A percentile compares a stretch with the other conserved stretches of the same genome.
Evolutionary conservation across 2,797 vertebrate genomes (phyloP).

Genomic region (Poeciliopsis paucimaculata): DNA sequence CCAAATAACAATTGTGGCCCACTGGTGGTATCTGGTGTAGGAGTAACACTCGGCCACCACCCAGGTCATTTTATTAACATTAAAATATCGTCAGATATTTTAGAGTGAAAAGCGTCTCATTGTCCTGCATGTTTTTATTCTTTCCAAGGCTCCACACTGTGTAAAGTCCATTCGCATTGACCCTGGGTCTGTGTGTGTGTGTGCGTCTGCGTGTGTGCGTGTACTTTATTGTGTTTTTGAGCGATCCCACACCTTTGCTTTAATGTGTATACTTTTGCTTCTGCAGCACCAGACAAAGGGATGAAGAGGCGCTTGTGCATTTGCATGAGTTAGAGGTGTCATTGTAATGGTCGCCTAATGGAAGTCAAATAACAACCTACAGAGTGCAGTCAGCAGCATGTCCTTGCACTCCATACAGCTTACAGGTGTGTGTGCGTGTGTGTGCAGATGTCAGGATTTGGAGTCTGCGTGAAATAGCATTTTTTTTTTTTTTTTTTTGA

Average conservation of each 20-base stretch:
- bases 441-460: conserved; percentile 43
- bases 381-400: conserved; percentile 36
- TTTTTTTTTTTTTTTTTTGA: conserved; percentile 67
- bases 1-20: not conserved
- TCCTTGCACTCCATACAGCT: conserved; percentile 45
- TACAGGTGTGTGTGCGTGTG: conserved; percentile 50
- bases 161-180: conserved; percentile 20
- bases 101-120: conserved; percentile 36
- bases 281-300: conserved; percentile 55
- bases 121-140: conserved; percentile 50
- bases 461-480: conserved; percentile 63
- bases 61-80: conserved; percentile 17
- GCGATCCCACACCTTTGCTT: conserved; percentile 28
- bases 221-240: conserved; percentile 18
- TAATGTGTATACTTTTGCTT: conserved; percentile 37
- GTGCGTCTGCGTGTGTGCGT: conserved; percentile 6
- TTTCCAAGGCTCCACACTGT: conserved; percentile 49
- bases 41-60: not conserved
- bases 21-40: not conserved
- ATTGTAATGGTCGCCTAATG: conserved; percentile 57
- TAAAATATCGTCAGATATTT: conserved; percentile 40
- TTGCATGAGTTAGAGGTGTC: conserved; percentile 70
- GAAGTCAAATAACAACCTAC: conserved; percentile 71
- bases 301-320: conserved; percentile 37
- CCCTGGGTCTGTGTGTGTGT: conserved; percentile 38